Evolutionary conservation across 2,888 invertebrate genomes (phyloP).

Genomic region (Neoitamus cyanurus): DNA sequence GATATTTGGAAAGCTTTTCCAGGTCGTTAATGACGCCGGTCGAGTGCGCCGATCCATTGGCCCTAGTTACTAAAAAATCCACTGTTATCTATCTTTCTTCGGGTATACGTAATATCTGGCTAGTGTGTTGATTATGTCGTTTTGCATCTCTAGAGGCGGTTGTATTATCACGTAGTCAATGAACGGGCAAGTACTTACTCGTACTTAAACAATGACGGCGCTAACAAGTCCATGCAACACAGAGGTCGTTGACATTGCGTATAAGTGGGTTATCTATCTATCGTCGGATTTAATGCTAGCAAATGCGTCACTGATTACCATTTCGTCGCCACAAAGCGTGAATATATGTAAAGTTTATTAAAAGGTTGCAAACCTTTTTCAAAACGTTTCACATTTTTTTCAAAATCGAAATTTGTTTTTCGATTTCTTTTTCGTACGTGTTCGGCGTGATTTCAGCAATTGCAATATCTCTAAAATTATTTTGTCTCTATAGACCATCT

Average conservation of each 20-base stretch:
- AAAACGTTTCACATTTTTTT: too few relatives aligned
- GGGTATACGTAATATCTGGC: neutral
- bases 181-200: neutral
- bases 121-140: too few relatives aligned
- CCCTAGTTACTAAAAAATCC: neutral
- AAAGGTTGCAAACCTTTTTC: neutral
- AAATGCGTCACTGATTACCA: neutral
- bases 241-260: neutral
- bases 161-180: neutral
- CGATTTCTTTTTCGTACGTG: too few relatives aligned
- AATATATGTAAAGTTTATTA: neutral
- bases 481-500: too few relatives aligned
- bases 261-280: neutral
- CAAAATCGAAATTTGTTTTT: too few relatives aligned
- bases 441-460: too few relatives aligned
- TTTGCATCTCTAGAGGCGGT: neutral
- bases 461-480: too few relatives aligned
- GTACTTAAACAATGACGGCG: neutral
- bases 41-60: neutral
- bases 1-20: neutral
- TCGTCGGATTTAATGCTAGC: neutral
- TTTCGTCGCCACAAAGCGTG: neutral
- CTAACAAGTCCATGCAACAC: neutral
- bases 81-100: neutral
- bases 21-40: neutral